Percentiles rank a stretch among this genome's conserved stretches.
phyloP scores from a whole-genome alignment of 1,140 invertebrate genomes.

The Zaprionus nigranus region DNA sequence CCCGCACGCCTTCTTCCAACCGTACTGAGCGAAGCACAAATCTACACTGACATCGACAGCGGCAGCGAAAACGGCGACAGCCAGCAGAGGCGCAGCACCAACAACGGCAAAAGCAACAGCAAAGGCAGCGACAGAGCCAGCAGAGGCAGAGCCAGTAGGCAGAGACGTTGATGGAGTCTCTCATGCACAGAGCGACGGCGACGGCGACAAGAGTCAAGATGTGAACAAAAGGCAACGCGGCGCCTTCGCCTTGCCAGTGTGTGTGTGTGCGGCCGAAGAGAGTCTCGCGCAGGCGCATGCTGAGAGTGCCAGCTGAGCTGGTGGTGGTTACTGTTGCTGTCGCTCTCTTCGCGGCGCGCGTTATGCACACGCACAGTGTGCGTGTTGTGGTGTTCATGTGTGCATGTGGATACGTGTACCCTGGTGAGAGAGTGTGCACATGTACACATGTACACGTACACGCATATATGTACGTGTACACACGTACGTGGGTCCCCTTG shows the following conservation, averaged over 20 bases:
- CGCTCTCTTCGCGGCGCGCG: slow-evolving; percentile 61
- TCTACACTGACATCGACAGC: slow-evolving; percentile 75
- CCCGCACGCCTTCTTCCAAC: slow-evolving; percentile 74
- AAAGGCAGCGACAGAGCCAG: slow-evolving; percentile 23
- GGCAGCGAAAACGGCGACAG: slow-evolving; percentile 51
- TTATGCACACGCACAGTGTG: slow-evolving; percentile 78
- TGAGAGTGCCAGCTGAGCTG: slow-evolving; percentile 13
- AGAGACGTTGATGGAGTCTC: slow-evolving; percentile 56
- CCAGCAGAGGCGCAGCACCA: slow-evolving; percentile 43
- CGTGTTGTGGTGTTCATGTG: slow-evolving; percentile 63
- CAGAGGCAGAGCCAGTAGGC: slow-evolving; percentile 32
- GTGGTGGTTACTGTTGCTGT: slow-evolving; percentile 27
- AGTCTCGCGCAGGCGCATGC: slow-evolving; percentile 44
- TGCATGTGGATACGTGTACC: slow-evolving; percentile 45
- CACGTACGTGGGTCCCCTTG: slow-evolving; percentile 31
- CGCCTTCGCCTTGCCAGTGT: slow-evolving; percentile 31
- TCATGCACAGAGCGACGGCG: slow-evolving; percentile 7
- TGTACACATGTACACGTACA: slow-evolving; percentile 24
- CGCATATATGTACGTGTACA: slow-evolving; percentile 21
- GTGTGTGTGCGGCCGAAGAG: slow-evolving; percentile 30
- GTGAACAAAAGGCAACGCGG: slow-evolving; percentile 63
- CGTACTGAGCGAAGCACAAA: slow-evolving; percentile 80
- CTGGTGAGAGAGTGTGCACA: slow-evolving; percentile 9
- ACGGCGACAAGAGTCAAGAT: slow-evolving; percentile 60
- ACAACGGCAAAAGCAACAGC: background rate